These are phyloP conservation scores for Orchesellides sinensis DNA, from an alignment of 2,888 invertebrate species.

Conservation along the genomic window DNA sequence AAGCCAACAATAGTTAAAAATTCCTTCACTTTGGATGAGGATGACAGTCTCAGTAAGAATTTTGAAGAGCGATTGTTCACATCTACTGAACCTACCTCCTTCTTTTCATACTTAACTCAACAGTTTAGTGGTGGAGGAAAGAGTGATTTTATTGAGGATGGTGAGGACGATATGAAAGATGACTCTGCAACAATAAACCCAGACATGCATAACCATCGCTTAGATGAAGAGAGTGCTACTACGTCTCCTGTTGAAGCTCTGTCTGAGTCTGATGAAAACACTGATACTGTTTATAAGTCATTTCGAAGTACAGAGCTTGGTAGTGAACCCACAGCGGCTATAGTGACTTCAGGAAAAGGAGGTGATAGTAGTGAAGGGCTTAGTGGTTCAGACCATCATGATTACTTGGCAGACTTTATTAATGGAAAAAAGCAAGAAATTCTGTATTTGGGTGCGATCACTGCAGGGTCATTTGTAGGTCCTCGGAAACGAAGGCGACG, in stretches of 20 bases:
- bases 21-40: slow-evolving; percentile 36
- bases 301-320: slow-evolving; percentile 34
- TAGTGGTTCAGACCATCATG: not conserved
- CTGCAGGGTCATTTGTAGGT: slow-evolving; percentile 49
- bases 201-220: slow-evolving; percentile 23
- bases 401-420: slow-evolving; percentile 36
- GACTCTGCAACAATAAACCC: slow-evolving; percentile 2
- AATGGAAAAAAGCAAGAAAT: slow-evolving; percentile 15
- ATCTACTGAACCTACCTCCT: slow-evolving; percentile 15
- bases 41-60: not conserved
- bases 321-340: not conserved
- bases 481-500: slow-evolving; percentile 44
- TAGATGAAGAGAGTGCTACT: not conserved
- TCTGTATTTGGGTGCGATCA: slow-evolving; percentile 29
- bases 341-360: not conserved
- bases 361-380: slow-evolving; percentile 4
- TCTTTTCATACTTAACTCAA: not conserved
- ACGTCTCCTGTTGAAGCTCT: not conserved
- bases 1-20: slow-evolving; percentile 7
- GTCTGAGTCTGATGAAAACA: not conserved
- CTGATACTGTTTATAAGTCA: slow-evolving; percentile 26
- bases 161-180: too few species aligned
- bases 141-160: slow-evolving; percentile 8
- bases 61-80: slow-evolving; percentile 26
- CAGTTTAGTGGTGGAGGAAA: slow-evolving; percentile 1